Evolutionary conservation across 2,797 vertebrate genomes (phyloP).

Genomic region (Myotis daubentonii): DNA sequence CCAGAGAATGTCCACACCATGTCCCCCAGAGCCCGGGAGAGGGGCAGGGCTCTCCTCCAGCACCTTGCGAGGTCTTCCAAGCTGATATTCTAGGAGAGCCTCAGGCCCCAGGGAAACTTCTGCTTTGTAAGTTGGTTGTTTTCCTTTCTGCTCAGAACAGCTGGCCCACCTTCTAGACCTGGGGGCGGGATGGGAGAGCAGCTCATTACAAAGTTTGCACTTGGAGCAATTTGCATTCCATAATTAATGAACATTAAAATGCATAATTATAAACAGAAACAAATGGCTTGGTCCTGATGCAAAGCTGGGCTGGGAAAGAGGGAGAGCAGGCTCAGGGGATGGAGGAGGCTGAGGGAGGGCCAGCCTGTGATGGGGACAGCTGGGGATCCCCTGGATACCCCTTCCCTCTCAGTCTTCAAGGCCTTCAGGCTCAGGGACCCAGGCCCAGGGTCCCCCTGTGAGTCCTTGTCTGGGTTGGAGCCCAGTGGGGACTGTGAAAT

Average conservation of each 20-base stretch:
- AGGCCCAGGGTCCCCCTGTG: background rate
- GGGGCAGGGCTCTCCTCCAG: fast-evolving
- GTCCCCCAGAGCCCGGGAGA: background rate
- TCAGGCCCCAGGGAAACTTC: background rate
- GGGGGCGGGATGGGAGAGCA: constrained; percentile 19
- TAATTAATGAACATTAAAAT: constrained; percentile 81
- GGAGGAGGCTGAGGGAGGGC: background rate
- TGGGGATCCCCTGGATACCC: background rate
- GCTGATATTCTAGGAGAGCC: background rate
- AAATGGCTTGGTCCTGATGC: constrained; percentile 68
- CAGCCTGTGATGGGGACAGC: no score
- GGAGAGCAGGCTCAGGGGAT: background rate
- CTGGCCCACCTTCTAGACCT: constrained; percentile 66
- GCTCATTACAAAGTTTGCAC: constrained; percentile 64
- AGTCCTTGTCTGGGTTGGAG: background rate
- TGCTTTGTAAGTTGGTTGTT: background rate
- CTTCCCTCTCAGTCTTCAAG: background rate
- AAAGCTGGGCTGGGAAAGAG: constrained; percentile 45
- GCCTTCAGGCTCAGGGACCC: background rate
- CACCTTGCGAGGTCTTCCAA: background rate
- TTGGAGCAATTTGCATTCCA: constrained; percentile 75
- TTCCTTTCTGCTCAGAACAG: constrained; percentile 19
- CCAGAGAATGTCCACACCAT: no score
- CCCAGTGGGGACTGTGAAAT: background rate
- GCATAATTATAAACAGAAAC: constrained; percentile 80